A percentile compares a stretch with the other conserved stretches of the same genome.
phyloP scores from a whole-genome alignment of 2,113 vertebrate species.

The Pseudorhombus dupliciocellatus region DNA sequence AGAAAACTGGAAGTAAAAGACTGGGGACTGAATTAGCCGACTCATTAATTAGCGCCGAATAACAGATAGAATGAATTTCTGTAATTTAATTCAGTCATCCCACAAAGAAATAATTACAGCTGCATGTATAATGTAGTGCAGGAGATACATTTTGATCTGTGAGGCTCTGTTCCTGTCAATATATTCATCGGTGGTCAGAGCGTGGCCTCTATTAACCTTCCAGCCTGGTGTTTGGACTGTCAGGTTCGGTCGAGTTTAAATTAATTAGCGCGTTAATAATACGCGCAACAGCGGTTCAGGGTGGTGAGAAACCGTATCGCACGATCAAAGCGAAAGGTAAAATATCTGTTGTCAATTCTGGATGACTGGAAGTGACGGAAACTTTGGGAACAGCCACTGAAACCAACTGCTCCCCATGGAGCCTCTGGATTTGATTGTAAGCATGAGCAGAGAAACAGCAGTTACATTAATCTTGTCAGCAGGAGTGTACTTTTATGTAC shows the following conservation, averaged over 20 bases:
- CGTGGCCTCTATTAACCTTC: constrained; percentile 66
- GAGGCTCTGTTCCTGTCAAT: constrained; percentile 56
- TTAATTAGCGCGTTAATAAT: constrained; percentile 54
- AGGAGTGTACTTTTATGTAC: background rate
- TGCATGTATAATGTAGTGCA: constrained; percentile 56
- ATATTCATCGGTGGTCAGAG: constrained; percentile 55
- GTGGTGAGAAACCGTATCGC: constrained; percentile 36
- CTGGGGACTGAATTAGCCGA: constrained; percentile 47
- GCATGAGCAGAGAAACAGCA: background rate
- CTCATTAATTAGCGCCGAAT: constrained; percentile 58
- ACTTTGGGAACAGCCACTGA: background rate
- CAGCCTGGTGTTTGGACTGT: constrained; percentile 37
- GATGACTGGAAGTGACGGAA: background rate
- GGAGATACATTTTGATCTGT: constrained; percentile 59
- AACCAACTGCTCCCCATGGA: background rate
- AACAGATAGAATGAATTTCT: constrained; percentile 58
- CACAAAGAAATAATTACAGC: constrained; percentile 67
- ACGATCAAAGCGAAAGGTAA: constrained; percentile 29
- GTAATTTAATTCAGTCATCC: constrained; percentile 66
- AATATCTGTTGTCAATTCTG: background rate
- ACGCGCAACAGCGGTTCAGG: constrained; percentile 18
- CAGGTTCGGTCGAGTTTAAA: constrained; percentile 31
- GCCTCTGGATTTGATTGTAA: background rate
- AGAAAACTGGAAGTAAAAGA: constrained; percentile 48
- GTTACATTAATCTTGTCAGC: background rate